Evolutionary conservation across 2,797 vertebrate species (phyloP).

Genomic region (Diplodus sargus): DNA sequence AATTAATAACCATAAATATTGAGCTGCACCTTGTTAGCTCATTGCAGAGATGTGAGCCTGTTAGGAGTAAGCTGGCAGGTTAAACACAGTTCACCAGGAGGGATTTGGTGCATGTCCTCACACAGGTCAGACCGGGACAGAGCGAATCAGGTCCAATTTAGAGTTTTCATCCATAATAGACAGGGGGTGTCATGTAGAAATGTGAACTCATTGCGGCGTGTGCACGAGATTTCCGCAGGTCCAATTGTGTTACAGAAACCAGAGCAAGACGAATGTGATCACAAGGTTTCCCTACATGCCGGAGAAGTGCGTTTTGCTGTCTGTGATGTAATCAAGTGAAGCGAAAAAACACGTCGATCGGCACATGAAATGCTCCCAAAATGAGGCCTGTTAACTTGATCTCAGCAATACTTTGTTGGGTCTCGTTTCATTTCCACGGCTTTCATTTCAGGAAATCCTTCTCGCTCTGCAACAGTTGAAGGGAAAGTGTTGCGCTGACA

Average conservation of each 20-base stretch:
- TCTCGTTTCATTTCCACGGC: slow-evolving; percentile 27
- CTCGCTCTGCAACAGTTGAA: slow-evolving; percentile 50
- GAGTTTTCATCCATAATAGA: slow-evolving; percentile 45
- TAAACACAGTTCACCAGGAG: slow-evolving; percentile 32
- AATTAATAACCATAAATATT: slow-evolving; percentile 36
- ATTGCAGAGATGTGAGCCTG: slow-evolving; percentile 9
- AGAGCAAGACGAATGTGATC: neutral
- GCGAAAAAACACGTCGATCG: slow-evolving; percentile 34
- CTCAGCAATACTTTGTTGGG: slow-evolving; percentile 33
- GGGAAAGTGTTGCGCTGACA: slow-evolving; percentile 45
- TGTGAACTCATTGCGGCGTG: slow-evolving; percentile 17
- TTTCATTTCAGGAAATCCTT: slow-evolving; percentile 42
- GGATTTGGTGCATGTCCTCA: slow-evolving; percentile 17
- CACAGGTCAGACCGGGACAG: slow-evolving; percentile 33
- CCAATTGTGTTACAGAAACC: neutral
- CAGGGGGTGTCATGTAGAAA: slow-evolving; percentile 7
- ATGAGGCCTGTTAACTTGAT: slow-evolving; percentile 39
- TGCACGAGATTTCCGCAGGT: neutral
- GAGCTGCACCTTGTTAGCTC: slow-evolving; percentile 22
- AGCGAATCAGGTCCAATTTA: slow-evolving; percentile 33
- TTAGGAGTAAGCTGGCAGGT: slow-evolving; percentile 33
- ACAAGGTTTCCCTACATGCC: neutral
- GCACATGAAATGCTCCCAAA: slow-evolving; percentile 33
- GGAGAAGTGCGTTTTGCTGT: slow-evolving; percentile 6
- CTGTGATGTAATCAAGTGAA: slow-evolving; percentile 14